Evolutionary conservation across 2,797 vertebrate genomes (phyloP), one percentile per base, ranked within the genome.

Genomic region (Chiloscyllium punctatum): DNA sequence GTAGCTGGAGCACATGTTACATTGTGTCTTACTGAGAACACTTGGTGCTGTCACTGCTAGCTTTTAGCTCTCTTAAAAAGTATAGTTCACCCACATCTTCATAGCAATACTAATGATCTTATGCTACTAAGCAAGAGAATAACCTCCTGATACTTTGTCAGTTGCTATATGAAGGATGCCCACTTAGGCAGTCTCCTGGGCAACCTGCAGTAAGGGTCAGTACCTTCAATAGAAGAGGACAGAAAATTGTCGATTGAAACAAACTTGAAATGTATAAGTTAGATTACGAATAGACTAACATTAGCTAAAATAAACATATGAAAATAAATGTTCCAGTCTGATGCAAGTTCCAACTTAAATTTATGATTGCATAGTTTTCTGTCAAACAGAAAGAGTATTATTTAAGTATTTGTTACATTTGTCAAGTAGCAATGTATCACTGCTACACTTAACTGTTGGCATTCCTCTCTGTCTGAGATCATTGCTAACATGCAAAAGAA

Each of bases 301-400:
- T 68, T 23, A 68, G 33, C 8, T 37, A 42, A 71, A 68, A 42
- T 6, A 37, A 71, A 94, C 69, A 71, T 71, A 37, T 68, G 25
- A 94, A 94, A 94, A 94, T 69, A 94, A 94, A 94, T 37, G 62
- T 68, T 94, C 62, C 33, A 69, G 66, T 94, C 91, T 71, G 66
- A 33, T 71, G 37, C 69, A 69, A 37, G 11, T 2, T 94, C n/a
- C 37, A 94, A 33, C n/a, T 94, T 94, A 69, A 68, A 92, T 37
- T 68, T 68, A 23, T 62, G 33, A 25, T 94, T 68, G 1, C 91
- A 71, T 25, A 94, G 42, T 37, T 11, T n/a, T 25, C 66, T 68
- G 37, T 94, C 37, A 94, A 94, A 94, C 91, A 69, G 86, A 27
- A 88, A 88, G 51, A 88, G 13, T 27, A 88, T 57, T 69, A 16